Conservation (phyloP, 2,113 vertebrate genomes). For the Australoheros scitulus region DNA sequence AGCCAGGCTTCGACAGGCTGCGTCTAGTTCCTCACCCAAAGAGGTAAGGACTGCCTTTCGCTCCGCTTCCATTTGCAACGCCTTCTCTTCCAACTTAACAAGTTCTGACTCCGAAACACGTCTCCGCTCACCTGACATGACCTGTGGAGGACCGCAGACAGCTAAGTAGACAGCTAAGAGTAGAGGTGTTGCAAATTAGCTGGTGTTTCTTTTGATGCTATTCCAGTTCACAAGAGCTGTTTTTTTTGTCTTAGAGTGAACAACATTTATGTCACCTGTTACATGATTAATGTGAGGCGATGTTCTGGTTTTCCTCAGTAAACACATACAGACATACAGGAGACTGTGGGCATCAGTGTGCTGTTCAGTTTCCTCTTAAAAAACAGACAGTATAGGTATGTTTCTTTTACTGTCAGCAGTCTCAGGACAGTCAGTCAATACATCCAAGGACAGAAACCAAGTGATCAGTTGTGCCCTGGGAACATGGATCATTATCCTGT, state of each 20-base stretch:
- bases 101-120: conserved; percentile 78
- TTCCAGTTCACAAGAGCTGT: not conserved
- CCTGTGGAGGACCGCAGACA: conserved; percentile 46
- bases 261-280: not conserved
- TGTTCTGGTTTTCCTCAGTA: not conserved
- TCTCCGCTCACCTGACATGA: conserved; percentile 72
- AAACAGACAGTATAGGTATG: not conserved
- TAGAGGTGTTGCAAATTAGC: not conserved
- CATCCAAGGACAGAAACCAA: conserved; percentile 38
- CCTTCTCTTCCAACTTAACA: conserved; percentile 81
- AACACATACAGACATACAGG: not conserved
- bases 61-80: conserved; percentile 84
- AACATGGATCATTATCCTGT: conserved; percentile 57
- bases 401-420: conserved; percentile 16
- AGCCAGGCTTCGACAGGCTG: conserved; percentile 84
- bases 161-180: not conserved
- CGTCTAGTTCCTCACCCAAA: conserved; percentile 88
- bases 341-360: not conserved
- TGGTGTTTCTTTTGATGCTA: not conserved
- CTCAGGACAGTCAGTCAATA: conserved; percentile 48
- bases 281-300: not conserved
- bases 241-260: not conserved
- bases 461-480: conserved; percentile 49
- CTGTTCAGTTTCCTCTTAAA: conserved; percentile 5
- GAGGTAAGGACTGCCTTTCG: conserved; percentile 85